Evolutionary conservation across 2,113 vertebrate species (phyloP), one percentile per base, ranked within the genome.

Genomic region (Elephantulus edwardii): DNA sequence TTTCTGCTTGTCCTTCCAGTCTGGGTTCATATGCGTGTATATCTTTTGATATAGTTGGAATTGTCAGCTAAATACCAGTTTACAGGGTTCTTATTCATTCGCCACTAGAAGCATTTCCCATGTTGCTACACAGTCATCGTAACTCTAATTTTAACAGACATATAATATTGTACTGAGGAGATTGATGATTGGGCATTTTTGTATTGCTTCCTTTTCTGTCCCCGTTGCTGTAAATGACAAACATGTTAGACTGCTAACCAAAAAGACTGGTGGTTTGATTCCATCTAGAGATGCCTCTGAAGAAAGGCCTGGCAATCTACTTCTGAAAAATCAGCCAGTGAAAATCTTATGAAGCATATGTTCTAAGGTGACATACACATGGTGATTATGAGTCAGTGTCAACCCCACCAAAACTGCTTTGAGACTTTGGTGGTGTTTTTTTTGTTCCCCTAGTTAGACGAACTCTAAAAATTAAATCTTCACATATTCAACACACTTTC

Each of bases 91-190:
- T 90, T 26, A 17, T 91, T 92, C 77, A 89, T 78, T 60, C 70
- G 33, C 10, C 48, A 58, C 54, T 50, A 62, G 83, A 42, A 89
- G 80, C 26, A 86, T 58, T 92, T 93, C 40, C 80, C n/a, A 44
- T 44, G 35, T 19, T 79, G 58, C 38, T 56, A 44, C 50, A 86
- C 2, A 68, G 13, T 91, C 62, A 22, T 66, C 66, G n/a, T 62
- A 84, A 74, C 52, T 62, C 77, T 68, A 35, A 77, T 75, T 87
- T 90, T 93, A 86, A 84, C 30, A 70, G 46, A 83, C 44, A n/a
- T 72, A 17, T 83, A 93, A 83, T 80, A 83, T 76, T 88, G 33
- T 38, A 62, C 46, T 62, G 7, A 48, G 20, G 79, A 20, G 35
- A 54, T n/a, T 8, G 28, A 40, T 8, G 24, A 48, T 33, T 85